Evolutionary conservation across 2,888 invertebrate genomes (phyloP).

Genomic region (Isotomurus palustris): DNA sequence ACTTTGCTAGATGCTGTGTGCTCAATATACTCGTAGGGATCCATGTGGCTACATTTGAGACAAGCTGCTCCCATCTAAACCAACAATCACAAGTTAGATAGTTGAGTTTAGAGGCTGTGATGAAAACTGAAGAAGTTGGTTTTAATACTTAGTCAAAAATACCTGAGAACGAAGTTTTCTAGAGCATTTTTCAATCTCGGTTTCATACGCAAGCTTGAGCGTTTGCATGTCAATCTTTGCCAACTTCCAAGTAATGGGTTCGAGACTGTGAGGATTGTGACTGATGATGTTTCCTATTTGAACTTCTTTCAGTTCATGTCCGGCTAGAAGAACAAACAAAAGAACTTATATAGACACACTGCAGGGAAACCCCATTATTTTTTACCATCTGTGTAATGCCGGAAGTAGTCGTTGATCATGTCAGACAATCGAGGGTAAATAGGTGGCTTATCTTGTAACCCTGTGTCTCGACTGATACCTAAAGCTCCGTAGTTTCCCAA

Average conservation of each 20-base stretch:
- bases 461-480: constrained; percentile 39
- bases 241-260: constrained; percentile 36
- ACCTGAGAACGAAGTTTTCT: constrained; percentile 37
- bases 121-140: too few species aligned
- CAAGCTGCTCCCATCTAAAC: constrained; percentile 40
- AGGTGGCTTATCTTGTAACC: constrained; percentile 41
- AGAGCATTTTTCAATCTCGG: constrained; percentile 33
- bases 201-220: constrained; percentile 16
- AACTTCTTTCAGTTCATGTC: constrained; percentile 40
- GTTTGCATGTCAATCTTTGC: constrained; percentile 18
- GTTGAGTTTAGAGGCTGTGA: too few species aligned
- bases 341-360: not conserved
- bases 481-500: constrained; percentile 43
- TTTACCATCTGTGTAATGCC: constrained; percentile 36
- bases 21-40: not conserved
- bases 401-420: constrained; percentile 33
- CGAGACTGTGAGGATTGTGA: constrained; percentile 40
- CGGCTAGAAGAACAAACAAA: constrained; percentile 33
- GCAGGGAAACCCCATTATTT: too few species aligned
- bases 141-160: not conserved
- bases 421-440: constrained; percentile 33
- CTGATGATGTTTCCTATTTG: constrained; percentile 42
- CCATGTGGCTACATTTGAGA: constrained; percentile 8
- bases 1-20: too few species aligned
- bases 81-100: not conserved